Evolutionary conservation across 2,888 invertebrate species (phyloP).

Genomic region (Alentia gelatinosa): DNA sequence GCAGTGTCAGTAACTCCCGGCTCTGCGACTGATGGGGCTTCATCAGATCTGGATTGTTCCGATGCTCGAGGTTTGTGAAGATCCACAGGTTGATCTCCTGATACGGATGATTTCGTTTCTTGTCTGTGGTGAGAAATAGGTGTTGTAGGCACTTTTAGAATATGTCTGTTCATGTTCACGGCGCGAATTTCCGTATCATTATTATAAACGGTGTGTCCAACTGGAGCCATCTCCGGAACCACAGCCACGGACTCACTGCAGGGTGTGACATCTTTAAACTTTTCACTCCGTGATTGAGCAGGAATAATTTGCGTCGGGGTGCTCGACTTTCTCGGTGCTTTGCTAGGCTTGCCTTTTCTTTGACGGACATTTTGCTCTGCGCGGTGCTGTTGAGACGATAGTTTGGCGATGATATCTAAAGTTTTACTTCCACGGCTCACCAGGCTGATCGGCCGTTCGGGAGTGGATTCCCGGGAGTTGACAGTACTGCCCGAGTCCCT

Average conservation of each 20-base stretch:
- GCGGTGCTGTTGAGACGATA: background rate
- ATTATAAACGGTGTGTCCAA: background rate
- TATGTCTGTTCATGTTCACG: slow-evolving; percentile 44
- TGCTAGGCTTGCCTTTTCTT: background rate
- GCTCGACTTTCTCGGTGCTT: slow-evolving; percentile 36
- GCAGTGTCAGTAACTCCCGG: background rate
- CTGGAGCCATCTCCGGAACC: background rate
- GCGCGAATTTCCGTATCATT: background rate
- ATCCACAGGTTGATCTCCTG: slow-evolving; percentile 10
- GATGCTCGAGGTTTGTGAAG: slow-evolving; percentile 14
- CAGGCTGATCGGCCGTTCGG: background rate
- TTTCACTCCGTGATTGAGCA: background rate
- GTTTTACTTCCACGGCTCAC: slow-evolving; percentile 29
- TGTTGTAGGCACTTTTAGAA: slow-evolving; percentile 48
- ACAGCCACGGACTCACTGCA: background rate
- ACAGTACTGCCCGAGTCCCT: slow-evolving; percentile 11
- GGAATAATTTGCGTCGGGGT: slow-evolving; percentile 29
- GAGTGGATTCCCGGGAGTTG: slow-evolving; percentile 33
- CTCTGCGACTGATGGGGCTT: background rate
- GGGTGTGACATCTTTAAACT: background rate
- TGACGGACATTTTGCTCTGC: background rate
- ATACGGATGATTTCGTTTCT: background rate
- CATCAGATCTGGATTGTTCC: background rate
- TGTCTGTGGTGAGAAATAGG: slow-evolving; percentile 2
- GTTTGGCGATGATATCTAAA: background rate